phyloP scores from a whole-genome alignment of 2,888 invertebrate species.

The Drosophila dives region DNA sequence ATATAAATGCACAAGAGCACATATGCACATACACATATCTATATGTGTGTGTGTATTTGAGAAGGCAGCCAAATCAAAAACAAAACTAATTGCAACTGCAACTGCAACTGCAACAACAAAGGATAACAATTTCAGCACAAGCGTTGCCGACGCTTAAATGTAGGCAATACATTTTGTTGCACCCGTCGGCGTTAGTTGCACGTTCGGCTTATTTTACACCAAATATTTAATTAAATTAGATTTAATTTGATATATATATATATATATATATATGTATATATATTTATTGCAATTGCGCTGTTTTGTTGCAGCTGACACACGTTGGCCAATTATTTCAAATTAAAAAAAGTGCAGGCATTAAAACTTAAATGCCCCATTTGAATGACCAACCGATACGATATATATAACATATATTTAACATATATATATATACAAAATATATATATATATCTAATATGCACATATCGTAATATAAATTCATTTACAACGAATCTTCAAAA shows the following conservation, averaged over 20 bases:
- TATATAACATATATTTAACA: neutral
- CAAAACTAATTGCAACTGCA: slow-evolving; percentile 67
- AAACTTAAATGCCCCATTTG: neutral
- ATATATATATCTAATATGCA: too few relatives aligned
- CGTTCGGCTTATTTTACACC: slow-evolving; percentile 34
- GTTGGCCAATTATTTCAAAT: slow-evolving; percentile 44
- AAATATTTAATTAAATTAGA: slow-evolving; percentile 70
- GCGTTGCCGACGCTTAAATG: slow-evolving; percentile 65
- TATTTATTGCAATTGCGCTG: slow-evolving; percentile 44
- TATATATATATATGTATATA: neutral
- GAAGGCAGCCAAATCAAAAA: slow-evolving; percentile 73
- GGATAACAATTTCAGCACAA: slow-evolving; percentile 25
- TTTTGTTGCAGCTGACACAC: slow-evolving; percentile 12
- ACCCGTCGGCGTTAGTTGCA: slow-evolving; percentile 38
- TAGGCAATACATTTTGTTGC: slow-evolving; percentile 67
- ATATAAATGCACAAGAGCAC: slow-evolving; percentile 44
- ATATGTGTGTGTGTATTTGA: slow-evolving; percentile 16
- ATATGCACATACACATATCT: slow-evolving; percentile 27
- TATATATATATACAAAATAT: neutral
- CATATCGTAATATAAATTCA: neutral
- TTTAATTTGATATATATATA: slow-evolving; percentile 45
- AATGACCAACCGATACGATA: neutral
- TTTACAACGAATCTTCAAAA: neutral
- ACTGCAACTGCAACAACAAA: slow-evolving; percentile 35
- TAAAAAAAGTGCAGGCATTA: neutral